These are phyloP conservation scores for Pelodytes ibericus DNA, from an alignment of 2,797 vertebrate genomes.

Conservation along the genomic window DNA sequence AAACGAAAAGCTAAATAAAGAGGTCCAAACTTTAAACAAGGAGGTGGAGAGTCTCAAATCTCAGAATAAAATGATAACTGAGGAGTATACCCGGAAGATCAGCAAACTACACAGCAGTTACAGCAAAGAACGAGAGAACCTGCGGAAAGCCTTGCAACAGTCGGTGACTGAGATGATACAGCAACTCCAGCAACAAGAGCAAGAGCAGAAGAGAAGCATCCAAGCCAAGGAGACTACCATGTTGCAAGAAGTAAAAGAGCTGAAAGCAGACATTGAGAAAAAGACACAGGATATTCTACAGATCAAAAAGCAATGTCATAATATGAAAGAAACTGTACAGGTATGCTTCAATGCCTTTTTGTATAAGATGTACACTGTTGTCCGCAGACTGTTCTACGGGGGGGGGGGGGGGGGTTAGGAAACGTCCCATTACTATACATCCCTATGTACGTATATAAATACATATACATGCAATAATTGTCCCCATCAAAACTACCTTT, in stretches of 20 bases:
- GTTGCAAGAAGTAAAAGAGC: slow-evolving; percentile 82
- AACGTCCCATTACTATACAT: no score
- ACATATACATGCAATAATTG: no score
- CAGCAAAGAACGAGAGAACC: slow-evolving; percentile 74
- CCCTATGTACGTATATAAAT: no score
- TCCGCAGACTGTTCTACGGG: no score
- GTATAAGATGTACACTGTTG: no score
- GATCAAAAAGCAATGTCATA: slow-evolving; percentile 81
- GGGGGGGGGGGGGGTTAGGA: no score
- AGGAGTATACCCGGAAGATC: slow-evolving; percentile 65
- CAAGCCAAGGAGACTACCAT: slow-evolving; percentile 74
- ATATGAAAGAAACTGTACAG: slow-evolving; percentile 88
- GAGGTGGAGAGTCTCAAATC: slow-evolving; percentile 71
- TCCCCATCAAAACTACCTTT: no score
- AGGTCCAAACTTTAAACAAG: slow-evolving; percentile 67
- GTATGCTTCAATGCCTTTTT: no score
- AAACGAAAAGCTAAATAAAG: slow-evolving; percentile 63
- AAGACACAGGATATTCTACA: slow-evolving; percentile 83
- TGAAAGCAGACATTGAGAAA: slow-evolving; percentile 83
- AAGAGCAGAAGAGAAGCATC: slow-evolving; percentile 80
- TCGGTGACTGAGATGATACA: slow-evolving; percentile 77
- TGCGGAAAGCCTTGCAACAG: slow-evolving; percentile 76
- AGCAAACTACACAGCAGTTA: slow-evolving; percentile 71
- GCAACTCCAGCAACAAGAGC: slow-evolving; percentile 84
- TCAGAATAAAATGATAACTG: slow-evolving; percentile 64